Conservation (phyloP, 2,113 vertebrate genomes). For the Prolemur simus region DNA sequence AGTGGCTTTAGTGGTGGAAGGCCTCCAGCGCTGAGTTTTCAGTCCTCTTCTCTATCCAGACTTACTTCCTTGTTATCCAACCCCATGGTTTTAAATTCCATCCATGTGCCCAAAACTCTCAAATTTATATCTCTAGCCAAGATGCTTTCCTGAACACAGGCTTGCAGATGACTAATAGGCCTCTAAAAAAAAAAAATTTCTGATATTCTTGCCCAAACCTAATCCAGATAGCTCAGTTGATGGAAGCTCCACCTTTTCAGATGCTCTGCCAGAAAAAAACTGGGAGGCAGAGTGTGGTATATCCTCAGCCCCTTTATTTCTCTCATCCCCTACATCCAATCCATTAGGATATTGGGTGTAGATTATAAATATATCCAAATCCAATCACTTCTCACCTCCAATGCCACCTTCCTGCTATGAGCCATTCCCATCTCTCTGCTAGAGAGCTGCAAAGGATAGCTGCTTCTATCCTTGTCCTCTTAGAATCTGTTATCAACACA, state of each 20-base stretch:
- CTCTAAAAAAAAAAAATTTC: not conserved
- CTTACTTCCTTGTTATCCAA: not conserved
- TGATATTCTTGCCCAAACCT: not conserved
- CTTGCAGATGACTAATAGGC: not conserved
- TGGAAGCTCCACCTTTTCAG: not conserved
- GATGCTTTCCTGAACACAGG: not conserved
- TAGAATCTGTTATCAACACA: not conserved
- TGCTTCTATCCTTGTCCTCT: not conserved
- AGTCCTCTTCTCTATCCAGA: not conserved
- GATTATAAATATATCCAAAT: not conserved
- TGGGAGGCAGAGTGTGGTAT: too few species aligned
- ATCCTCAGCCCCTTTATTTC: not conserved
- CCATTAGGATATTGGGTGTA: not conserved
- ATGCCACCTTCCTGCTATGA: not conserved
- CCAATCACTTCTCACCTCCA: not conserved
- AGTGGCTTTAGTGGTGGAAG: not conserved
- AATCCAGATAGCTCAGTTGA: not conserved
- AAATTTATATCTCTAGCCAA: not conserved
- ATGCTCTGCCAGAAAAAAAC: not conserved
- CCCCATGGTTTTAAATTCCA: not conserved
- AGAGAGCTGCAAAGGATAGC: not conserved
- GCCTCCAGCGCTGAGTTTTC: not conserved
- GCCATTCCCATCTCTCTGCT: not conserved
- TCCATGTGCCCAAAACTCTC: not conserved
- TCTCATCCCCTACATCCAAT: not conserved